Evolutionary conservation across 30 jellyfish, hydroid and myxozoan species (phyloP), one percentile per base, ranked within the genome.

Genomic region (Sanderia malayensis): DNA sequence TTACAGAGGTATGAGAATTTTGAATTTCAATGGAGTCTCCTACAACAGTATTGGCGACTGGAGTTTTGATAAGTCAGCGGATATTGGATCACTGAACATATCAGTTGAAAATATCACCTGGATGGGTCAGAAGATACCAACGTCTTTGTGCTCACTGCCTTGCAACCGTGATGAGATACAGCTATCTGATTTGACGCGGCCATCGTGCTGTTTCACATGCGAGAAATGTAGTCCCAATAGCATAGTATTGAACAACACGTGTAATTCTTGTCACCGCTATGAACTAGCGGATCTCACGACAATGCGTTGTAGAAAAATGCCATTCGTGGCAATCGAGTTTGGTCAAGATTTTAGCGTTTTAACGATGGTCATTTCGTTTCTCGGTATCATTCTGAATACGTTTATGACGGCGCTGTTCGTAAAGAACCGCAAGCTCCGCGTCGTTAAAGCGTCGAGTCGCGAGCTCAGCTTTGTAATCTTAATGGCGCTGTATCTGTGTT

Each of bases 371-470:
- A 29, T 34, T 6, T 19, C 80, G 29, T 0, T 71, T 8, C 25
- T 73, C 13, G 95, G 95, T 10, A 21, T 83, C 1, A 44, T 83
- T 20, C 31, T 65, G 58, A 83, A 84, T 58, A 83, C 89, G 21
- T 30, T 65, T n/a, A 79, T 75, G 4, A 18, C 74, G 31, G 72
- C 27, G 10, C 37, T 68, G 6, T 83, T 83, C 49, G 26, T 74
- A 19, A 66, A 46, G 62, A 62, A 73, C 63, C 46, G 77, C 13
- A 71, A 72, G 30, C 68, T 47, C 21, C 85, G 84, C 1, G 41
- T 83, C 31, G 79, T 83, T 44, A 83, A 83, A 30, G 95, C 95
- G 25, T 33, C 89, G 22, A 71, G 95, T n/a, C 46, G 85, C 28
- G 95, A 83, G 31, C 79, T 83, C 18, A 70, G 88, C 30, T 31